Evolutionary conservation across 2,888 invertebrate species (phyloP), one percentile per base, ranked within the genome.

Genomic region (Dynastes maya): DNA sequence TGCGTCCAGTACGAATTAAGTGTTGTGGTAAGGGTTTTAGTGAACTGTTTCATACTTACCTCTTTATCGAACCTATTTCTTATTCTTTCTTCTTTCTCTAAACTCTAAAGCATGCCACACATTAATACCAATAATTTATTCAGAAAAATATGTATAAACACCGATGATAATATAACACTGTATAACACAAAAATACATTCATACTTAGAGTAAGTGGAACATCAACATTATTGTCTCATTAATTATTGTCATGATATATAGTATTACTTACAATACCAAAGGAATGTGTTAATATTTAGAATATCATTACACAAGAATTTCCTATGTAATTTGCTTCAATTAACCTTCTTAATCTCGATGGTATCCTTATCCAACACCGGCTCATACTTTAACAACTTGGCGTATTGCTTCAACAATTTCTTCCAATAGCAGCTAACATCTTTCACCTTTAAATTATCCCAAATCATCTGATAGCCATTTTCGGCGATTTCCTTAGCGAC

Each of bases 371-470:
- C 93, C 82, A 90, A 88, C 37, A 87, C 86, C 8, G 95, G 91
- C 81, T 92, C 89, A 87, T 93, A 97, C 71, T 90, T 93, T 6
- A 97, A 85, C 64, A 97, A 89, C 85, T 93, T 93, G 1, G 93
- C 90, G 88, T 98, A 98, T 83, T 90, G 90, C 79, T 90, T 91
- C 6, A 98, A 88, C 77, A 98, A 89, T 81, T 91, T 92, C 82
- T 90, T 91, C 98, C 98, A 98, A 87, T 97, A 98, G 86, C 97
- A 97, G 81, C 90, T 90, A 0, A 98, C 91, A 88, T 98, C 95
- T 77, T 93, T 91, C 90, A 97, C 93, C 83, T 92, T 92, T 78
- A 98, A 90, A 89, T 96, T 93, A 77, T 96, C 91, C 93, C 94
- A 94, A 84, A 98, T 94, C 85, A 97, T 95, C 82, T 94, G 89